Conservation (phyloP, 2,113 vertebrate species). For the Xiphophorus couchianus region DNA sequence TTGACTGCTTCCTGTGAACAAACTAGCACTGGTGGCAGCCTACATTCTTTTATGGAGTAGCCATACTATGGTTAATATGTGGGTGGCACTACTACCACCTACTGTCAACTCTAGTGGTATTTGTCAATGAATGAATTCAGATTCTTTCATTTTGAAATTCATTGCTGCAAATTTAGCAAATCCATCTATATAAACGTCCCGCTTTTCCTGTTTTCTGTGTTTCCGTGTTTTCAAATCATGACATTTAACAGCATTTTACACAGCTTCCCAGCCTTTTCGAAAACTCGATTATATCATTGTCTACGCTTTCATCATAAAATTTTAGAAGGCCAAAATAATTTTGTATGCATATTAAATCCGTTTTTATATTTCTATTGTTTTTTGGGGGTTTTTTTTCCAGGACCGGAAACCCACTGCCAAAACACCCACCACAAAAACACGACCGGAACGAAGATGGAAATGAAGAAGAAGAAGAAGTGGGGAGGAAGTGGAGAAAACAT, state of each 20-base stretch:
- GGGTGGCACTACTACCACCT: no score
- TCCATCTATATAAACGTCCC: background rate
- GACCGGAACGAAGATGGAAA: slow-evolving; percentile 75
- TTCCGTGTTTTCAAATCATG: background rate
- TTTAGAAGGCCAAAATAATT: background rate
- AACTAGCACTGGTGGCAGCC: background rate
- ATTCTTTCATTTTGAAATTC: background rate
- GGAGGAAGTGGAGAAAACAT: slow-evolving; percentile 29
- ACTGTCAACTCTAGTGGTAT: background rate
- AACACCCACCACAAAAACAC: slow-evolving; percentile 80
- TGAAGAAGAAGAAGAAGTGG: slow-evolving; percentile 48
- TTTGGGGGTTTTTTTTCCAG: slow-evolving; percentile 59
- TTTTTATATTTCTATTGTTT: slow-evolving; percentile 28
- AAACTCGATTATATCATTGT: background rate
- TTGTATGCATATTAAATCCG: background rate
- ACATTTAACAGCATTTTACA: background rate
- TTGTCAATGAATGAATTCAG: background rate
- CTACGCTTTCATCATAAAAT: background rate
- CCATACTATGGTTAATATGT: background rate
- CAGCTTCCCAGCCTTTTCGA: background rate
- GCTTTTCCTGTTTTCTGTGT: background rate
- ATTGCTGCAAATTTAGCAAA: no score
- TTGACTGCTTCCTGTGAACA: background rate
- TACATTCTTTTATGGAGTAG: background rate
- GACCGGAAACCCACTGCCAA: slow-evolving; percentile 91